Base-by-base conservation (phyloP, 2,797 vertebrate species). In the Chelon labrosus region DNA sequence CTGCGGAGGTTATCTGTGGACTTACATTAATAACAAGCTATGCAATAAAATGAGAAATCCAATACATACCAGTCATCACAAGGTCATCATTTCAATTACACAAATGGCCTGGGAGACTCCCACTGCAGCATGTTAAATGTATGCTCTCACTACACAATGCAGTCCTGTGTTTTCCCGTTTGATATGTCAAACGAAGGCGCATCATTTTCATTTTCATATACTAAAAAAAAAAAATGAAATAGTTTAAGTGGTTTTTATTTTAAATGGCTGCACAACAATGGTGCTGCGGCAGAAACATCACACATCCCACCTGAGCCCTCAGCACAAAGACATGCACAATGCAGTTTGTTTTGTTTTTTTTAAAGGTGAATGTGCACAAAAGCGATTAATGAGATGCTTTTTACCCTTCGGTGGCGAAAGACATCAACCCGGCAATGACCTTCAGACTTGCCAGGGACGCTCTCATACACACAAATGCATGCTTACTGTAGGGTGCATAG, bases 301-400 rank as follows among this genome's bases (percentile, higher is more conserved):
- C 11, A 22, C 10, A 65, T 2, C 1, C 31, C 31, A 35, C 31
- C 31, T 35, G 0, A 10, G 20, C 35, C 4, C 10, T 5, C 0
- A 38, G 13, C 16, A 41, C 22, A 41, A 35, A 7, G 16, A 11
- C 2, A 17, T 1, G 31, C 7, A 35, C 31, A 27, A 27, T 27
- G 25, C 25, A 4, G 25, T 27, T 27, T 27, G 4, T 27, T 27
- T 27, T 22, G 22, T 27, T 0, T 5, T 49, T 38, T 19, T 4
- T 55, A 64, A 53, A 46, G 31, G 38, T 20, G 13, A 59, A 75
- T 16, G 22, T 49, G 72, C 20, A 51, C 5, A 44, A 68, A 65
- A 59, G 49, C 62, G 22, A 76, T 84, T 87, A 74, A 80, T 76
- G 69, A 82, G 70, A 82, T 78, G 73, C 56, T 76, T 65, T 76